These are phyloP conservation scores for Todus mexicanus DNA, from an alignment of 2,797 vertebrate genomes.

Conservation along the genomic window DNA sequence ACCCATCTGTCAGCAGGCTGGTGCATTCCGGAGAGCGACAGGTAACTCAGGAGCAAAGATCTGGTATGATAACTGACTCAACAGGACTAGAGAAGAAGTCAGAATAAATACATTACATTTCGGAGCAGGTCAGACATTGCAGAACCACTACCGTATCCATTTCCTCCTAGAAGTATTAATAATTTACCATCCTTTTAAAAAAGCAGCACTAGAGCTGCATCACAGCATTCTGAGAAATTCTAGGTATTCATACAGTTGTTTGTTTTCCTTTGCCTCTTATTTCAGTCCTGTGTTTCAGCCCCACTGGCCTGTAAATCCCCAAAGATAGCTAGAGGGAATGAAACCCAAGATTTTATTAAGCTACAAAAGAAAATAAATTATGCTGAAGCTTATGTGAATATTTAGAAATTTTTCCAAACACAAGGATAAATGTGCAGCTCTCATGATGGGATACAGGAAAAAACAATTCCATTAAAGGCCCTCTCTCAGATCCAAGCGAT, in stretches of 20 bases:
- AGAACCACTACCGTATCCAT: neutral
- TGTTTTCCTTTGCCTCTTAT: conserved; percentile 2
- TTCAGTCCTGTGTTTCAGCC: neutral
- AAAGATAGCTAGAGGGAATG: conserved; percentile 17
- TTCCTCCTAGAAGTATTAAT: conserved; percentile 56
- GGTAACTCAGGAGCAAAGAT: neutral
- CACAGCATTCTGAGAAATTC: neutral
- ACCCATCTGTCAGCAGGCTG: rapidly evolving
- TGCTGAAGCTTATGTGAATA: conserved; percentile 42
- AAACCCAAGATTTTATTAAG: conserved; percentile 42
- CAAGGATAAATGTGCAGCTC: neutral
- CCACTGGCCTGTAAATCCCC: conserved; percentile 27
- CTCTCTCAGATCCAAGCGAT: neutral
- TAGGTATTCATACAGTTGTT: neutral
- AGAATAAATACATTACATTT: neutral
- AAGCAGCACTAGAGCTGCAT: neutral
- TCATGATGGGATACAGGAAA: conserved; percentile 52
- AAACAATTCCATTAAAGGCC: conserved; percentile 56
- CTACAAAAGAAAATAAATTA: conserved; percentile 60
- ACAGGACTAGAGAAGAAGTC: neutral
- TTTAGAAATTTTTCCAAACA: conserved; percentile 61
- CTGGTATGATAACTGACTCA: neutral
- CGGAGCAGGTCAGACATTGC: neutral
- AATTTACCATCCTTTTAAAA: conserved; percentile 31
- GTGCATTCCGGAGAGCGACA: neutral